Evolutionary conservation across 2,797 vertebrate genomes (phyloP), one percentile per base, ranked within the genome.

Genomic region (Neoniphon sammara): DNA sequence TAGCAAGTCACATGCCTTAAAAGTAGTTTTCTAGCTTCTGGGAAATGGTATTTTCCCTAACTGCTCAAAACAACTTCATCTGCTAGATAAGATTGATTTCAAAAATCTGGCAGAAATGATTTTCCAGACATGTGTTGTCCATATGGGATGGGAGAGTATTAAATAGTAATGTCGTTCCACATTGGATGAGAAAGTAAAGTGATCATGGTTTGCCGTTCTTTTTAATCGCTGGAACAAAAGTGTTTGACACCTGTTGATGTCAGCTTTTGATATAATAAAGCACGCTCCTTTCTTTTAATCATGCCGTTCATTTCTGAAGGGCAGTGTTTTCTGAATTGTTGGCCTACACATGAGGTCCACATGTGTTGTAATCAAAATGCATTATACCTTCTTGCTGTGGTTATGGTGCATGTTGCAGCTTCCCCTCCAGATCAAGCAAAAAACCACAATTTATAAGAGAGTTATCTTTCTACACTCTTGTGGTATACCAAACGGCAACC

Each of bases 401-500:
- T 84, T 72, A 31, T 34, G 47, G 57, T 66, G 79, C 76, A 71
- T 86, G 80, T 86, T 75, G 56, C 67, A 68, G 74, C 50, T 73
- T 80, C 34, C 70, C 76, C 74, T 44, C 69, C 54, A 79, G 63
- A 89, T 90, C 78, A 76, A 81, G 69, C 54, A 18, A 34, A 34
- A 82, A 82, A 68, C 83, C 76, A 57, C 79, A 74, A 21, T 80
- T 88, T 88, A 77, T 55, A 70, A 39, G 65, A 88, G 63, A 90
- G 87, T 82, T 90, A 82, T 91, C 88, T 86, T 78, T 83, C 83
- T 78, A 73, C 77, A 85, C 78, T 69, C 75, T 82, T 87, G 83
- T 61, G 87, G 89, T 83, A 77, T 27, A 88, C 87, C 86, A 77
- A 89, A 84, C 71, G 70, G 77, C 76, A 81, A 63, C 87, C 80